Evolutionary conservation across 1,140 invertebrate genomes (phyloP).

Genomic region (Periplaneta americana): DNA sequence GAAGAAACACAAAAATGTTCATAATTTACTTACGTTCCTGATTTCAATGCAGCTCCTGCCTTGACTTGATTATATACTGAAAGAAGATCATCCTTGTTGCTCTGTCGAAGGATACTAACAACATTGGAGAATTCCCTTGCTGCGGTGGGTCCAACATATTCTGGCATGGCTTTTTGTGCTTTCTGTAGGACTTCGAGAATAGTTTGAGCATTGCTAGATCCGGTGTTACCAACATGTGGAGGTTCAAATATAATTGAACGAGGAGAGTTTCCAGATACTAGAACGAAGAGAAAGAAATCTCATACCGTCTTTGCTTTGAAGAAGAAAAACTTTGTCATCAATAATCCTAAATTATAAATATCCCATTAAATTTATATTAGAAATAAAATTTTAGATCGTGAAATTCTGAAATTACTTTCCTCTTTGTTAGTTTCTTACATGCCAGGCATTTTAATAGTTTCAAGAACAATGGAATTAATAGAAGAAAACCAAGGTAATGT

Average conservation of each 20-base stretch:
- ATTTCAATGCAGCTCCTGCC: constrained; percentile 38
- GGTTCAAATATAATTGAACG: constrained; percentile 67
- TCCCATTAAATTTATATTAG: too few species aligned
- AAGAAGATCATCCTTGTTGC: constrained; percentile 62
- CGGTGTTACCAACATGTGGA: constrained; percentile 47
- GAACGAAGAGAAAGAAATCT: background rate
- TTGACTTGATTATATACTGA: constrained; percentile 56
- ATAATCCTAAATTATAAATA: too few species aligned
- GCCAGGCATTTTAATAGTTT: too few species aligned
- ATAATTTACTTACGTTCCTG: background rate
- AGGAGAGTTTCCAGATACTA: constrained; percentile 37
- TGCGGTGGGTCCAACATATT: constrained; percentile 51
- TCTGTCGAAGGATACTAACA: constrained; percentile 54
- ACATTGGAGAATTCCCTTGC: constrained; percentile 61
- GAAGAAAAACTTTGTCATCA: too few species aligned
- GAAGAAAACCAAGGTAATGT: too few species aligned
- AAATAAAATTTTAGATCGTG: too few species aligned
- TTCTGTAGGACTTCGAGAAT: constrained; percentile 49
- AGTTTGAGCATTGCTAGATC: constrained; percentile 43
- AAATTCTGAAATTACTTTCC: too few species aligned
- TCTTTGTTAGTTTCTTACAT: too few species aligned
- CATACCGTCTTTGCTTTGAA: background rate
- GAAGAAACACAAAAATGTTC: too few species aligned
- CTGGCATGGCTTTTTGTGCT: constrained; percentile 47
- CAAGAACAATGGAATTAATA: too few species aligned